Conservation (phyloP, 2,113 vertebrate species). For the Carassius auratus region DNA sequence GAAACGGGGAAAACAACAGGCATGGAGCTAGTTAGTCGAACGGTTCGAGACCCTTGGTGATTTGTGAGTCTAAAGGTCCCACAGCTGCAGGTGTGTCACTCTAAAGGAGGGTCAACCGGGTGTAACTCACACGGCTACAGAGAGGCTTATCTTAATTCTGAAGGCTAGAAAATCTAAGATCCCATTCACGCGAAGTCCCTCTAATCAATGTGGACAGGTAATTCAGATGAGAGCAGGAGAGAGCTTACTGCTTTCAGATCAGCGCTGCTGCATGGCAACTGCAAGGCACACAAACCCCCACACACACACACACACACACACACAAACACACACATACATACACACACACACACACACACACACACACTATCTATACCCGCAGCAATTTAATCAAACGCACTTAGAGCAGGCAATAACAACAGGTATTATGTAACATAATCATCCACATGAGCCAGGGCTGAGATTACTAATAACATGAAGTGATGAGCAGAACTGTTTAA, state of each 20-base stretch:
- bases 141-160: conserved; percentile 81
- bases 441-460: conserved; percentile 50
- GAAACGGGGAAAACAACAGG: conserved; percentile 6
- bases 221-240: conserved; percentile 71
- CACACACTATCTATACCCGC: conserved; percentile 27
- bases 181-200: conserved; percentile 69
- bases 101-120: conserved; percentile 73
- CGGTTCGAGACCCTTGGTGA: neutral
- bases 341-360: conserved; percentile 30
- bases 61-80: neutral
- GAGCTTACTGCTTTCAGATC: conserved; percentile 65
- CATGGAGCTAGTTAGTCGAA: neutral
- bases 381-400: conserved; percentile 67
- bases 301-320: conserved; percentile 31
- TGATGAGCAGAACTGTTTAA: conserved; percentile 53
- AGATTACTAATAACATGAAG: conserved; percentile 53
- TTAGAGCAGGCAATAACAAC: conserved; percentile 63
- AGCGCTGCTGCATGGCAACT: conserved; percentile 37
- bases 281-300: conserved; percentile 31
- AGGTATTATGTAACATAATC: conserved; percentile 58
- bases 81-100: conserved; percentile 51
- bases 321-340: conserved; percentile 14
- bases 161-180: conserved; percentile 78
- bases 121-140: conserved; percentile 71
- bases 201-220: conserved; percentile 81